A percentile compares a stretch with the other conserved stretches of the same genome.
These are phyloP conservation scores for Dermolepida albohirtum DNA, from an alignment of 2,888 invertebrate species.

Conservation along the genomic window DNA sequence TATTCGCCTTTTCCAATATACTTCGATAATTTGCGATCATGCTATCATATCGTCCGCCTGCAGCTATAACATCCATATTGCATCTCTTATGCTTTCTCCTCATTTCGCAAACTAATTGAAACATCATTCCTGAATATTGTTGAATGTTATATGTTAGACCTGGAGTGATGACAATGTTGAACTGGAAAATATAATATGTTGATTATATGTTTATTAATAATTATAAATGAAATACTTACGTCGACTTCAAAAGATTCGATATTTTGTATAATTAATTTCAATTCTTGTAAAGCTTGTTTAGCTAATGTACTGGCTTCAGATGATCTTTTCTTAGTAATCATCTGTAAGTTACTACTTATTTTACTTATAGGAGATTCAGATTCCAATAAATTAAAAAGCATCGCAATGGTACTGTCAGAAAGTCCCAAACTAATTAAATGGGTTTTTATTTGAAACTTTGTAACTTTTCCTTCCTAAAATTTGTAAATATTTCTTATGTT, in stretches of 20 bases:
- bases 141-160: conserved; percentile 72
- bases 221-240: conserved; percentile 64
- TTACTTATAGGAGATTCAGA: conserved; percentile 74
- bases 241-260: conserved; percentile 78
- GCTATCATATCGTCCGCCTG: conserved; percentile 90
- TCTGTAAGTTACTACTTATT: conserved; percentile 71
- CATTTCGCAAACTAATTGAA: conserved; percentile 73
- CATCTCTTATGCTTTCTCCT: conserved; percentile 68
- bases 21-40: conserved; percentile 80
- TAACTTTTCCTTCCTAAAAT: conserved; percentile 71
- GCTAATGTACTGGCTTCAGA: conserved; percentile 76
- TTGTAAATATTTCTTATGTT: conserved; percentile 48
- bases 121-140: conserved; percentile 76
- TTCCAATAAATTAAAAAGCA: conserved; percentile 75
- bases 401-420: conserved; percentile 74
- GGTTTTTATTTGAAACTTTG: conserved; percentile 79
- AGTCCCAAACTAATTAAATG: conserved; percentile 76
- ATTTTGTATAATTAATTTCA: conserved; percentile 79
- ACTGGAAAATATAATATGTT: conserved; percentile 64
- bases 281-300: conserved; percentile 78
- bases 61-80: conserved; percentile 80
- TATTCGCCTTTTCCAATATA: conserved; percentile 57
- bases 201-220: too few relatives aligned
- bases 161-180: conserved; percentile 71
- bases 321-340: conserved; percentile 74